phyloP scores from a whole-genome alignment of 2,888 invertebrate genomes.

The Dascillus cervinus region DNA sequence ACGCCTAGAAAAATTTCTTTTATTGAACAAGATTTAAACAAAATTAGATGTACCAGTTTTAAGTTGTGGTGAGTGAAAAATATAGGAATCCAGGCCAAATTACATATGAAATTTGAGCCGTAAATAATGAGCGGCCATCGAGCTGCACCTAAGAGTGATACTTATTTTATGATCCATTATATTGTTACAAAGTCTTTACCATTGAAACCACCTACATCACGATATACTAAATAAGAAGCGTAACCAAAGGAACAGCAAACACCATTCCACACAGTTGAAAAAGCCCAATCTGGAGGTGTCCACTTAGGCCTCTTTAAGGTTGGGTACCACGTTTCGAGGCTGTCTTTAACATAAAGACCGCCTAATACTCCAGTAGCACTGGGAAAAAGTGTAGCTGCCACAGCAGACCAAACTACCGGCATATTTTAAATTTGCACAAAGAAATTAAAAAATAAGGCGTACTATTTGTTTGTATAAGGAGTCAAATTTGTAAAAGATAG shows the following conservation, averaged over 20 bases:
- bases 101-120: slow-evolving; percentile 66
- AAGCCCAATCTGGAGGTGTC: slow-evolving; percentile 73
- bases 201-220: slow-evolving; percentile 67
- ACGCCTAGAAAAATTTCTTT: slow-evolving; percentile 55
- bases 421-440: too few species aligned
- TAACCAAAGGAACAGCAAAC: slow-evolving; percentile 77
- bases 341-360: slow-evolving; percentile 54
- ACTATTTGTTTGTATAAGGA: too few species aligned
- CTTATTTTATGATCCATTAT: too few species aligned
- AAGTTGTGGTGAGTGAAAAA: slow-evolving; percentile 68
- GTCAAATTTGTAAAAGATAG: too few species aligned
- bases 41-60: too few species aligned
- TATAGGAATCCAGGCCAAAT: slow-evolving; percentile 81
- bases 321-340: slow-evolving; percentile 66
- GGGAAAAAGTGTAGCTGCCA: slow-evolving; percentile 54
- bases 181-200: slow-evolving; percentile 44
- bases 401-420: slow-evolving; percentile 29
- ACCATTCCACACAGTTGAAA: slow-evolving; percentile 71
- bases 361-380: slow-evolving; percentile 65
- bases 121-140: slow-evolving; percentile 63
- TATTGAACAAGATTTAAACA: too few species aligned
- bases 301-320: slow-evolving; percentile 64
- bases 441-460: too few species aligned
- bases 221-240: slow-evolving; percentile 73
- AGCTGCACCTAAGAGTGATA: slow-evolving; percentile 54